Percentiles rank a stretch among this genome's conserved stretches.
phyloP scores from a whole-genome alignment of 2,888 invertebrate genomes.

The Campoplex nolae region DNA sequence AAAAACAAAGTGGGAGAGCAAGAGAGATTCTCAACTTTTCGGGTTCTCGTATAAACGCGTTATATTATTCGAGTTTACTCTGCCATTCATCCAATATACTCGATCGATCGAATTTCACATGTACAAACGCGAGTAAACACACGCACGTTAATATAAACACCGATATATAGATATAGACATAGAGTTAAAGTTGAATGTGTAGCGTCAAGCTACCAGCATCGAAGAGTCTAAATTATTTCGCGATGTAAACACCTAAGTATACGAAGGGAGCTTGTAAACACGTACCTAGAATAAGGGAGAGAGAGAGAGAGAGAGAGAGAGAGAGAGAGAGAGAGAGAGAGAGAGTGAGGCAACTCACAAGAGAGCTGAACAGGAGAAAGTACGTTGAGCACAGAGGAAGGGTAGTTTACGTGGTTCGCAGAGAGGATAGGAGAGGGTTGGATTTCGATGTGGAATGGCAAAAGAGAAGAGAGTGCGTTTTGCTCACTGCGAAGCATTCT shows the following conservation, averaged over 20 bases:
- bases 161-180: not conserved
- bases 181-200: constrained; percentile 26
- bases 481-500: constrained; percentile 39
- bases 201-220: constrained; percentile 63
- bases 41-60: constrained; percentile 23
- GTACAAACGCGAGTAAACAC: constrained; percentile 6
- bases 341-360: constrained; percentile 36
- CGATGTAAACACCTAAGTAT: constrained; percentile 77
- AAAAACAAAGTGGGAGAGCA: not conserved
- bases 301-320: constrained; percentile 32
- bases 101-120: constrained; percentile 48
- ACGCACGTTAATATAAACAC: not conserved
- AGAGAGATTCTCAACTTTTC: constrained; percentile 1
- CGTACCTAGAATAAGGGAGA: constrained; percentile 52
- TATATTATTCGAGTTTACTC: constrained; percentile 44
- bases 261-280: constrained; percentile 74
- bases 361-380: constrained; percentile 49
- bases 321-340: constrained; percentile 21
- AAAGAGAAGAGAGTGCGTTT: constrained; percentile 51
- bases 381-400: constrained; percentile 41
- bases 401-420: constrained; percentile 47
- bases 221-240: constrained; percentile 76
- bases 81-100: constrained; percentile 43
- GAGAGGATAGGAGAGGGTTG: not conserved
- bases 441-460: not conserved